Base-by-base conservation (phyloP, 2,113 vertebrate species). In the Alectura lathami region DNA sequence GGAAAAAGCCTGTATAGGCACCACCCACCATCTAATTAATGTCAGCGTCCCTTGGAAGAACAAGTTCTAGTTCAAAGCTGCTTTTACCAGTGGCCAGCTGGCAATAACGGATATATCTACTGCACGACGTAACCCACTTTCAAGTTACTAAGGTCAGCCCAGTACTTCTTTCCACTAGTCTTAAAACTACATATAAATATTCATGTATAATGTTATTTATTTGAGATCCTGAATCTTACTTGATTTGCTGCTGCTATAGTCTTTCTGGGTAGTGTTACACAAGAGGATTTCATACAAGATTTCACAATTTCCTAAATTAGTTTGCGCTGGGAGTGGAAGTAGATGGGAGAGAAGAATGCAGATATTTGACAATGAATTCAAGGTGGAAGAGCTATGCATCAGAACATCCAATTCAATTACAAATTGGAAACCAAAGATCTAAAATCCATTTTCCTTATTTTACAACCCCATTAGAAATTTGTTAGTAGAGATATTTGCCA, bases 271-370 rank as follows among this genome's bases (percentile, higher is more conserved):
- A 88, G 38, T 0, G 0, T 79, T 96, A 75, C 68, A 73, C 75
- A 95, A 91, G 67, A 75, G 24, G 22, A 94, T 74, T 94, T 91
- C 86, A 89, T 29, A 67, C 8, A 88, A 73, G 42, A 81, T 81
- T 81, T 95, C 67, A 80, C 67, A 62, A 77, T 86, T 93, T 88
- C 88, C 75, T 80, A 51, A 48, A 80, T 88, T 79, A 85, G 64
- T 40, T 50, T 6, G 1, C 64, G 43, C 36, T 76, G 40, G 22
- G 45, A 86, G 14, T 77, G 8, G 45, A 79, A 88, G 36, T 21
- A 85, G 36, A 70, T 22, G 29, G 7, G 11, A 4, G 17, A 77
- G 20, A 75, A 78, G 60, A 93, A 93, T n/a, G 64, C 64, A 78
- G 77, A 75, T 88, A 86, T 51, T 77, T 67, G 13, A 78, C 24